These are phyloP conservation scores for Polyodon spathula DNA, from an alignment of 2,113 vertebrate genomes.

Conservation along the genomic window DNA sequence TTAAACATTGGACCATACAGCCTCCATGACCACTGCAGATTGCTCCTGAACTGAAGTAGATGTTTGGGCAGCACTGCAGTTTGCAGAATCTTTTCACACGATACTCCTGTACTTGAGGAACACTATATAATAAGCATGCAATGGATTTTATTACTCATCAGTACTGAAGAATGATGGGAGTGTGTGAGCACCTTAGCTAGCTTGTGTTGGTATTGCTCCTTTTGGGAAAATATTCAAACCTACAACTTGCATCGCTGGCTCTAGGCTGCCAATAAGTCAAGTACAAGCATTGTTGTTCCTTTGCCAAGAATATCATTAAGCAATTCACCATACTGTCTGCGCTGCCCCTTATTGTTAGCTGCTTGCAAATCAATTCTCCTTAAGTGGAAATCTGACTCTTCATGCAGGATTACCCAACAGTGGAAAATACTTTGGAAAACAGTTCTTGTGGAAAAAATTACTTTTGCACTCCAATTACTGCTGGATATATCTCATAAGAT, in stretches of 20 bases:
- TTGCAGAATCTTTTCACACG: too few species aligned
- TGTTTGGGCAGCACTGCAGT: too few species aligned
- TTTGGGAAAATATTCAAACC: not conserved
- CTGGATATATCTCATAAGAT: not conserved
- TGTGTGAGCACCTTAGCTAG: too few species aligned
- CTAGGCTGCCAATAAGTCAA: not conserved
- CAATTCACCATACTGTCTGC: conserved; percentile 2
- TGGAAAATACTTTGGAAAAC: not conserved
- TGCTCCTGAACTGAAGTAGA: too few species aligned
- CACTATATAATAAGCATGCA: too few species aligned
- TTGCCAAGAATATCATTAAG: conserved; percentile 5
- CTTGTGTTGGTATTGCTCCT: not conserved
- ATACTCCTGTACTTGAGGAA: too few species aligned
- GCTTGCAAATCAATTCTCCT: conserved; percentile 3
- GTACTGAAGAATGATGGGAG: too few species aligned
- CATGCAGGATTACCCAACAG: not conserved
- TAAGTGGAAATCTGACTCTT: conserved; percentile 3
- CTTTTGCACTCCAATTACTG: not conserved
- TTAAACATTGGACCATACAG: too few species aligned
- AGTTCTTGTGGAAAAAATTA: not conserved
- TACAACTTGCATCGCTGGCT: not conserved
- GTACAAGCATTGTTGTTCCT: not conserved
- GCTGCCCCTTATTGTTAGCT: conserved; percentile 1
- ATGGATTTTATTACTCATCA: too few species aligned
- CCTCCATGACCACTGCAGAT: too few species aligned